Evolutionary conservation across 2,888 invertebrate species (phyloP), one percentile per base, ranked within the genome.

Genomic region (Thyatira batis): DNA sequence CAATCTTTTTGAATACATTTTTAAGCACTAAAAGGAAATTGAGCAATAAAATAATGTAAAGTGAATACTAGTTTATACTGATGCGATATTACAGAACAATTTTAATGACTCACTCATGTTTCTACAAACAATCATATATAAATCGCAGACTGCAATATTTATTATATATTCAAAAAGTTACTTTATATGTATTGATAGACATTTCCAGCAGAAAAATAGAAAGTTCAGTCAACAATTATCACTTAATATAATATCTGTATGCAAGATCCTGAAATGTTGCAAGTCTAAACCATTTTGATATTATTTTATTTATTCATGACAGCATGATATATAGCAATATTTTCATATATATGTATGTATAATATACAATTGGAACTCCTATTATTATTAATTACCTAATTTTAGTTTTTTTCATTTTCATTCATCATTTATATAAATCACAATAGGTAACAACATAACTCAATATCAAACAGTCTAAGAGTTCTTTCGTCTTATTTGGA

Each of bases 321-420:
- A 67, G 78, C 82, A 76, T 80, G 76, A 70, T 78, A 82, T 81
- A 80, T 78, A 79, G 81, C 82, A 79, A 46, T 46, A 46, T 46
- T 17, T 17, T 48, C 27, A 20, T 27, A 13, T 39, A 83, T 84
- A 85, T 82, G 84, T 88, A 89, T 84, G 84, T 88, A 87, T 89
- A 89, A 86, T 90, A 90, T 86, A 89, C 89, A 91, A 91, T 92
- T 92, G 92, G 90, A 92, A 87, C 92, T 92, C 91, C 92, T 92
- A 92, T 88, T 86, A 87, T 84, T 85, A 88, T 88, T 89, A 87
- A 87, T 89, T 88, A 91, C 83, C 89, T 92, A 92, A 88, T 85
- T 87, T 80, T 76, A 78, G n/a, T 66, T 75, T 76, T 66, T 75
- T 76, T 76, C 75, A 75, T 74, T 77, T 82, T 65, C 67, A 64